Evolutionary conservation across 2,797 vertebrate species (phyloP).

Genomic region (Dendrocincla tyrannina): DNA sequence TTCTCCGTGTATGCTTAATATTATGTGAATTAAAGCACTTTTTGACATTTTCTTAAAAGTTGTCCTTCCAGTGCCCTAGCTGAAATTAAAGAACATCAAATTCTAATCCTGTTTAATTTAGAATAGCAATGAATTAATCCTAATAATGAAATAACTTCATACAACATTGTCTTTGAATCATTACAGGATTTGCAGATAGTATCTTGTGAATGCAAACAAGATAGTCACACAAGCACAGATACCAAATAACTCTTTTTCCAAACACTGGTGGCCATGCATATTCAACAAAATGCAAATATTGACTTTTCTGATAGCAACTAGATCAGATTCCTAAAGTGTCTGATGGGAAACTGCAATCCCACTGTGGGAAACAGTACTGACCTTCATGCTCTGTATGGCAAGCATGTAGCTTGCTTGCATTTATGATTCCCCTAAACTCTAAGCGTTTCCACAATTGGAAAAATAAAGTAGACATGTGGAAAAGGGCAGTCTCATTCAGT

Average conservation of each 20-base stretch:
- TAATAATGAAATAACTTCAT: conserved; percentile 69
- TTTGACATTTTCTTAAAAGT: not conserved
- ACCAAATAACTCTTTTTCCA: conserved; percentile 65
- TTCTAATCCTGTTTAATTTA: conserved; percentile 50
- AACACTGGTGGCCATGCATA: conserved; percentile 73
- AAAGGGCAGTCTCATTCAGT: conserved; percentile 56
- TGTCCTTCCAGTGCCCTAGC: conserved; percentile 7
- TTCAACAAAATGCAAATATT: conserved; percentile 82
- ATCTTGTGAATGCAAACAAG: conserved; percentile 74
- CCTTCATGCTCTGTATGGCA: conserved; percentile 46
- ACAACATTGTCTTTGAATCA: conserved; percentile 61
- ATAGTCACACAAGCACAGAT: conserved; percentile 62
- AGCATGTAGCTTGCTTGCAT: conserved; percentile 54
- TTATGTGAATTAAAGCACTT: conserved; percentile 10
- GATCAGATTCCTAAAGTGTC: conserved; percentile 68
- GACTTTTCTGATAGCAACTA: conserved; percentile 75
- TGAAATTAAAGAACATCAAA: conserved; percentile 53
- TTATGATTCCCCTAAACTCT: conserved; percentile 71
- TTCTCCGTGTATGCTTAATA: not conserved
- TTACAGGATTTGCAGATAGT: conserved; percentile 72
- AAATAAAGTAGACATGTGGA: conserved; percentile 61
- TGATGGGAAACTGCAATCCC: conserved; percentile 63
- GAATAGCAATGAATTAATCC: conserved; percentile 66
- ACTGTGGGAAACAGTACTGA: conserved; percentile 42
- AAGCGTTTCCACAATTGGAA: conserved; percentile 49